Base-by-base conservation (phyloP, 2,888 invertebrate species). In the Autographa pulchrina region DNA sequence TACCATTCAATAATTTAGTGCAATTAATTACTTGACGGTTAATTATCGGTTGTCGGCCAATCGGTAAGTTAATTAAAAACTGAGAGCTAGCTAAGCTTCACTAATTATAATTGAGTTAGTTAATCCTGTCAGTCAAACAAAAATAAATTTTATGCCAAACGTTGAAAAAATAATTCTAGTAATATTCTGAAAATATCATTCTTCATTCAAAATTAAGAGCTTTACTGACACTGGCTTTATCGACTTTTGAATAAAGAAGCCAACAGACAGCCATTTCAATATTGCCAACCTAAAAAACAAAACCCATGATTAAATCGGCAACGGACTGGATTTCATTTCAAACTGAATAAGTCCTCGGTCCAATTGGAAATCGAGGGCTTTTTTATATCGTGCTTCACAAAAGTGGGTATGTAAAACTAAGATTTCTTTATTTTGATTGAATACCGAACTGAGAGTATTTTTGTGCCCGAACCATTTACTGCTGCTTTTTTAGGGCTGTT, bases 41-140 rank as follows among this genome's bases (percentile, higher is more conserved):
- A 61, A 80, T 77, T 77, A 73, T 52, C 18, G 54, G 41, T 54
- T 32, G 31, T 58, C 66, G 48, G 66, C 68, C 59, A 35, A 25
- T 69, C 16, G 20, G 60, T 65, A 69, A 69, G 52, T 77, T 77
- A 31, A 69, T 77, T 67, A 69, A 69, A 80, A 72, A 43, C 54
- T 35, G 59, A 59, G 70, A 52, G 59, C 63, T 43, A 54, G 56
- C 41, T 0, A 31, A 70, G 56, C 65, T 41, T 43, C 14, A 16
- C 20, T 62, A 59, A 80, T 66, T 72, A 72, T 75, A 38, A 72
- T 72, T 72, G n/a, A 76, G 56, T 65, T 54, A 62, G 18, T 69
- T 31, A 59, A 74, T 54, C 59, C 18, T 54, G 32, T 31, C 20
- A 58, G 38, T 43, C 35, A 52, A 18, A 13, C 18, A 9, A 38